Base-by-base conservation (phyloP, 2,797 vertebrate species). In the Scyliorhinus canicula region DNA sequence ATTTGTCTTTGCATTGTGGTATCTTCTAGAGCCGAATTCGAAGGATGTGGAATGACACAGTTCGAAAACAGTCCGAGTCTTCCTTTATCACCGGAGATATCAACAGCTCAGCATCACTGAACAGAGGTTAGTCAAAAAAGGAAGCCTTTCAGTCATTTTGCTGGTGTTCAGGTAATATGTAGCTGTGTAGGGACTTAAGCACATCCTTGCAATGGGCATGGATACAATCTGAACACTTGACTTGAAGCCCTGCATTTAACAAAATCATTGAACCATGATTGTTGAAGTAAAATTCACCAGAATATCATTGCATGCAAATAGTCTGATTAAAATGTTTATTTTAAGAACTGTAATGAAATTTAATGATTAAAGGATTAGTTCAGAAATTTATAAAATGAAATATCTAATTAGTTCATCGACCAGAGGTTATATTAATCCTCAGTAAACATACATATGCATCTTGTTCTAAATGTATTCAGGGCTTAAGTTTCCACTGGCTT, bases 31-130 rank as follows among this genome's bases (percentile, higher is more conserved):
- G 99, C 96, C 99, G 99, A 95, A 99, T 99, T 96, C 98, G 99
- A 95, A 98, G 99, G 96, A 99, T 99, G 99, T 99, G 99, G 99
- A 99, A 99, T 95, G 99, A 99, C 97, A 99, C 99, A 0, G 99
- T 99, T 96, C 98, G 99, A 96, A 99, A 99, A 96, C 99, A 99
- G 97, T 98, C 99, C 0, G 99, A 99, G 97, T 99, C 99, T 91
- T 99, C 99, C 96, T 99, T 99, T 96, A 99, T 99, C 97, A 99
- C 99, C 52, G 99, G 98, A 88, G 99, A 99, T 97, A 99, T 99
- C 98, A 99, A 99, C 98, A 99, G 99, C 97, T 99, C 99, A 40
- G 98, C 99, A 0, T 99, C 99, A 95, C 98, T 99, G 96, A 99
- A 99, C 98, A 99, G 99, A 99, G 99, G 99, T 99, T 98, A 97